Evolutionary conservation across 1,140 invertebrate species (phyloP).

Genomic region (Atta texana): DNA sequence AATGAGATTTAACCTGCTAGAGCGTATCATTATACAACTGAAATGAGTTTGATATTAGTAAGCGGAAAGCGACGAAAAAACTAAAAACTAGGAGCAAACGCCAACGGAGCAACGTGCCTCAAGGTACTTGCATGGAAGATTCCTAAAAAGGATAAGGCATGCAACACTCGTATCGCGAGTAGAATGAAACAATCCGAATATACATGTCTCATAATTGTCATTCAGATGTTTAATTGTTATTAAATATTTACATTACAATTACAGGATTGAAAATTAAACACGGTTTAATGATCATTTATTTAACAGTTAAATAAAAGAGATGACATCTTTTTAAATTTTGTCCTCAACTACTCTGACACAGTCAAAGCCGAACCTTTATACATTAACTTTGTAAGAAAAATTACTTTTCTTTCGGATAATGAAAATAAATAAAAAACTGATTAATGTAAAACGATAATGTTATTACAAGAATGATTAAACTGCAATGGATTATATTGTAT

Average conservation of each 20-base stretch:
- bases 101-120: slow-evolving; percentile 56
- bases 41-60: slow-evolving; percentile 60
- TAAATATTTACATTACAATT: slow-evolving; percentile 24
- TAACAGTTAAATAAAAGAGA: slow-evolving; percentile 6
- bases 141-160: slow-evolving; percentile 57
- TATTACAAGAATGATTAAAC: background rate
- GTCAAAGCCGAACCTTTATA: background rate
- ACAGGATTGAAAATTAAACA: slow-evolving; percentile 4
- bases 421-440: background rate
- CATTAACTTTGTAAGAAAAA: background rate
- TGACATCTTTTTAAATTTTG: slow-evolving; percentile 6
- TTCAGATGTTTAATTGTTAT: slow-evolving; percentile 9
- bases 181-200: slow-evolving; percentile 44
- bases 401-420: background rate
- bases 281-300: slow-evolving; percentile 9
- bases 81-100: slow-evolving; percentile 48
- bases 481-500: too few relatives aligned
- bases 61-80: slow-evolving; percentile 56
- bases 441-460: background rate
- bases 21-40: slow-evolving; percentile 44
- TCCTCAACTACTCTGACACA: slow-evolving; percentile 3
- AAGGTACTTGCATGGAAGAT: slow-evolving; percentile 62
- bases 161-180: slow-evolving; percentile 42
- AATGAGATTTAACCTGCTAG: slow-evolving; percentile 54
- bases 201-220: slow-evolving; percentile 32